These are phyloP conservation scores for Mythimna impura DNA, from an alignment of 2,888 invertebrate species.

Conservation along the genomic window DNA sequence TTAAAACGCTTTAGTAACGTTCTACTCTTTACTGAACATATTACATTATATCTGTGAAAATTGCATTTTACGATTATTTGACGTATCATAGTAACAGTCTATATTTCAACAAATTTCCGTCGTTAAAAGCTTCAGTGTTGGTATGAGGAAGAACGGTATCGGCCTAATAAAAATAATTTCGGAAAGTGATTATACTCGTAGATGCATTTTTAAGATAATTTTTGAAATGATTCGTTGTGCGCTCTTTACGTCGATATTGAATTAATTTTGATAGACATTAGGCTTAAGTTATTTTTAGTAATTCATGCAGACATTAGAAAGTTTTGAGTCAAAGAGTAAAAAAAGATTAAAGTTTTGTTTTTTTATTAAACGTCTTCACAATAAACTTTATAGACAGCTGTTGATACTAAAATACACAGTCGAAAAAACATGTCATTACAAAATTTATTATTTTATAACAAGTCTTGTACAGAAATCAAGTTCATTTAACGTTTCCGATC, in stretches of 20 bases:
- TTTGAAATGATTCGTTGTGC: constrained; percentile 18
- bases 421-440: constrained; percentile 27
- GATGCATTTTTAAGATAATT: not conserved
- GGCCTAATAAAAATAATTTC: constrained; percentile 42
- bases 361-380: constrained; percentile 31
- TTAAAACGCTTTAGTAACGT: constrained; percentile 48
- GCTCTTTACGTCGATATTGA: constrained; percentile 26
- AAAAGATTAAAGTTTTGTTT: constrained; percentile 3
- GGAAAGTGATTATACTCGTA: constrained; percentile 21
- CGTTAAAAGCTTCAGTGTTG: constrained; percentile 38
- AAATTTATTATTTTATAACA: constrained; percentile 53
- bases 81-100: constrained; percentile 24
- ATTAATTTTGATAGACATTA: constrained; percentile 30
- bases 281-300: constrained; percentile 15
- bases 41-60: constrained; percentile 50
- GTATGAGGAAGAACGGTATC: constrained; percentile 10
- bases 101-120: constrained; percentile 39
- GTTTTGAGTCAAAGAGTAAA: constrained; percentile 11
- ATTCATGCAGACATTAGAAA: constrained; percentile 47
- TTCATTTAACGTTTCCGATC: constrained; percentile 51
- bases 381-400: constrained; percentile 17
- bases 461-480: constrained; percentile 46
- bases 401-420: constrained; percentile 38
- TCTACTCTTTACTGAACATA: constrained; percentile 41
- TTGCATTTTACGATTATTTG: constrained; percentile 47